Percentiles rank a stretch among this genome's conserved stretches.
Evolutionary conservation across 2,888 invertebrate species (phyloP).

Genomic region (Micropterix aruncella): DNA sequence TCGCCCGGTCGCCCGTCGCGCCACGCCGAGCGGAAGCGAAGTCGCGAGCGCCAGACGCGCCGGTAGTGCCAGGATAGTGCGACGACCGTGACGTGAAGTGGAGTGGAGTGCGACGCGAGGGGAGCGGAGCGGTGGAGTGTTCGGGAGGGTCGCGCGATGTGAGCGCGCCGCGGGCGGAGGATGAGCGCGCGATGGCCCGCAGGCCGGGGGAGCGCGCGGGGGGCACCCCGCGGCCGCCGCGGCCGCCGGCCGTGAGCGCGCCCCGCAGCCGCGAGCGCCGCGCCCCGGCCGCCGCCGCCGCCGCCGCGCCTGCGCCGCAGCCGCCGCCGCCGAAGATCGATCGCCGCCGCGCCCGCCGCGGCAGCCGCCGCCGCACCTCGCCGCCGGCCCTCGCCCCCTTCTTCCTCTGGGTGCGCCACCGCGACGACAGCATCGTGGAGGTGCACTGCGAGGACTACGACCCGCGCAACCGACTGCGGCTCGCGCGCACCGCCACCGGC

Average conservation of each 20-base stretch:
- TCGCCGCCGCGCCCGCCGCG: constrained; percentile 30
- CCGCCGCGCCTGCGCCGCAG: constrained; percentile 14
- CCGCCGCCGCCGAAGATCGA: constrained; percentile 22
- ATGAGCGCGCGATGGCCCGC: constrained; percentile 13
- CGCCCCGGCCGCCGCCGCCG: constrained; percentile 8
- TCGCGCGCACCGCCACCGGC: constrained; percentile 67
- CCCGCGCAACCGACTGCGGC: constrained; percentile 67
- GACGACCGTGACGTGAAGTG: constrained; percentile 2
- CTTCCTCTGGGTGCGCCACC: constrained; percentile 74
- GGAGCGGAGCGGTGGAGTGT: not conserved
- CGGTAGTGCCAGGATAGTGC: constrained; percentile 10
- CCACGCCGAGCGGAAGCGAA: constrained; percentile 14
- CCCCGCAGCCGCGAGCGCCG: constrained; percentile 18
- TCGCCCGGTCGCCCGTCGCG: constrained; percentile 10
- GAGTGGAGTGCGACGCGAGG: not conserved
- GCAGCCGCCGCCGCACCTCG: constrained; percentile 16
- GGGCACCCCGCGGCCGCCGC: constrained; percentile 19
- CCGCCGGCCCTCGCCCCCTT: constrained; percentile 61
- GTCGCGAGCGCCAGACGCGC: constrained; percentile 15
- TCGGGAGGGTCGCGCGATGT: not conserved
- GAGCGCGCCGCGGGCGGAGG: constrained; percentile 10
- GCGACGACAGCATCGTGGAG: constrained; percentile 66
- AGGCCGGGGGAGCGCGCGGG: constrained; percentile 15
- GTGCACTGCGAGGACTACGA: constrained; percentile 83
- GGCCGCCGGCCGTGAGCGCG: constrained; percentile 19